Conservation (phyloP, 53 echinoderm and acorn worm species). For the Antedon mediterranea region DNA sequence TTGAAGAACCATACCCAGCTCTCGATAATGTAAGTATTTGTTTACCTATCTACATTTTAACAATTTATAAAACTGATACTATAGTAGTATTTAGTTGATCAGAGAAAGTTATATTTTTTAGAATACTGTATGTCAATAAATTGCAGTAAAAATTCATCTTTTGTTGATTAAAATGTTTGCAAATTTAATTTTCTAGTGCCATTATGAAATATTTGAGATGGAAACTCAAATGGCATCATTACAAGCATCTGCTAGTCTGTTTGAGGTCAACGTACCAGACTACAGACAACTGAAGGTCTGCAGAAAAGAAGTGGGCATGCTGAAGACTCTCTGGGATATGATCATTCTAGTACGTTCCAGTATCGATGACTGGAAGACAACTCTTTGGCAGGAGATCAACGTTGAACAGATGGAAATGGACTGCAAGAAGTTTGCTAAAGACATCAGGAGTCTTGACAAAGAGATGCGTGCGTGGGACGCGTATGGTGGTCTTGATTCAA, state of each 20-base stretch:
- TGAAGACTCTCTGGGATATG: slow-evolving; percentile 88
- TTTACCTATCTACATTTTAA: no score
- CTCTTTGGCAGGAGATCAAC: slow-evolving; percentile 93
- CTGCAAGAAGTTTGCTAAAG: slow-evolving; percentile 99
- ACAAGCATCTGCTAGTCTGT: slow-evolving; percentile 78
- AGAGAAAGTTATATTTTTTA: no score
- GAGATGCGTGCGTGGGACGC: slow-evolving; percentile 99
- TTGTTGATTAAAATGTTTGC: neutral
- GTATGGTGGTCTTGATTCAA: slow-evolving; percentile 71
- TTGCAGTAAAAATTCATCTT: neutral
- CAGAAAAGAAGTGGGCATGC: slow-evolving; percentile 60
- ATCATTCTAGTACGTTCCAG: slow-evolving; percentile 68
- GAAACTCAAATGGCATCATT: slow-evolving; percentile 57
- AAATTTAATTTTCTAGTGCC: slow-evolving; percentile 27
- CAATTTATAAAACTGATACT: no score
- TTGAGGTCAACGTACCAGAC: slow-evolving; percentile 90
- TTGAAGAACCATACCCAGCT: slow-evolving; percentile 49
- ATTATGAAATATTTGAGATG: slow-evolving; percentile 69
- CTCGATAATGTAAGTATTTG: slow-evolving; percentile 50
- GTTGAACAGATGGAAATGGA: slow-evolving; percentile 99
- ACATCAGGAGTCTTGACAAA: slow-evolving; percentile 88
- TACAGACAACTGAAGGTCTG: slow-evolving; percentile 96
- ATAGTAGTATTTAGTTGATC: no score
- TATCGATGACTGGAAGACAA: slow-evolving; percentile 95
- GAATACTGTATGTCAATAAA: neutral